Base-by-base conservation (phyloP, 2,888 invertebrate genomes). In the Chelonus formosanus region DNA sequence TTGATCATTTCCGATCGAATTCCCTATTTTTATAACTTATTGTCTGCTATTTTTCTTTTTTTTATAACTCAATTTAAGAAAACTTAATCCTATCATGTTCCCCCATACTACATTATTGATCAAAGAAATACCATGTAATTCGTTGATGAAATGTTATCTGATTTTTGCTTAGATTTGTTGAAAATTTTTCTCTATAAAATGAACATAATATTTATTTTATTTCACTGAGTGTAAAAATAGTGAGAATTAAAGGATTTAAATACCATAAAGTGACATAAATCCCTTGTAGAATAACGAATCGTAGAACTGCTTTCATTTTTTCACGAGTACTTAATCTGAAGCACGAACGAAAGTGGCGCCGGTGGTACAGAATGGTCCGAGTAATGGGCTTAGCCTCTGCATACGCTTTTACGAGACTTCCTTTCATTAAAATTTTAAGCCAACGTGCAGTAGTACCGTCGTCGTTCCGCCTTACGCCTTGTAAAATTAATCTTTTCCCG, bases 371-470 rank as follows among this genome's bases (percentile, higher is more conserved):
- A 64, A 69, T 63, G 64, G 68, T 70, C 59, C 53, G 54, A 57
- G 68, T 74, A 75, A 74, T 71, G 71, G 70, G 70, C 69, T 70
- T 70, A 74, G 71, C 67, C 65, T 62, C 47, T 52, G 47, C 35
- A 71, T 71, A 71, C 69, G 70, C 74, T 74, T 71, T 73, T 68
- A 71, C 70, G 69, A 71, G 68, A 71, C 70, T 71, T 70, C 63
- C 59, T 68, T 71, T 73, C 71, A 74, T 72, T 70, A 71, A 70
- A 73, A 72, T 74, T 69, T 72, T 67, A 69, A 72, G 68, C 68
- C 57, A 71, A 68, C 31, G 40, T 65, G 54, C 53, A n/a, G 31
- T 20, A 48, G 10, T 48, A 10, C 44, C 54, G 45, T 58, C 43
- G 44, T 64, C 57, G 44, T 35, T 53, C 48, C 63, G 61, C 65